Conservation (phyloP, 2,888 invertebrate species). For the Beris morrisii region DNA sequence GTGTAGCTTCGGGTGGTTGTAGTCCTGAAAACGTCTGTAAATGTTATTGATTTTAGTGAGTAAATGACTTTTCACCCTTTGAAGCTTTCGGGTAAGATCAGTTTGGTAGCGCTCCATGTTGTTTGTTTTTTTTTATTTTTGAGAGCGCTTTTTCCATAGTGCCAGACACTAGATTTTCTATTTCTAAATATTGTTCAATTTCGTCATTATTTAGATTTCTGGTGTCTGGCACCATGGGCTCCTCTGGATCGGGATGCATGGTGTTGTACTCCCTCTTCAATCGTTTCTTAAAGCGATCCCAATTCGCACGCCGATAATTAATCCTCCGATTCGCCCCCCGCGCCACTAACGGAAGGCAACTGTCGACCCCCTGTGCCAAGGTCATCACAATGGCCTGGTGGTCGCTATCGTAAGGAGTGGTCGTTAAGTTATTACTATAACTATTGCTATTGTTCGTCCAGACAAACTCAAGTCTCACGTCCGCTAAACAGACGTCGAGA, state of each 20-base stretch:
- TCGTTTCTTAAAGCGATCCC: not conserved
- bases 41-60: constrained; percentile 6
- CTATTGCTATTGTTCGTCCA: too few relatives aligned
- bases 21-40: constrained; percentile 17
- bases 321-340: too few relatives aligned
- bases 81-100: not conserved
- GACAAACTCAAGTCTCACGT: too few relatives aligned
- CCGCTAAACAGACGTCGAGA: too few relatives aligned
- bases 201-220: constrained; percentile 5
- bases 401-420: too few relatives aligned
- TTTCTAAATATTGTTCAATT: constrained; percentile 9
- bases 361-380: too few relatives aligned
- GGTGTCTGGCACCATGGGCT: constrained; percentile 10
- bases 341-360: too few relatives aligned
- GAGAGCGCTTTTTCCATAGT: constrained; percentile 7
- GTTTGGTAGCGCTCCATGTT: constrained; percentile 18
- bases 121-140: constrained; percentile 1
- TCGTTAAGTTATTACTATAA: too few relatives aligned
- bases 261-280: not conserved
- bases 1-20: not conserved
- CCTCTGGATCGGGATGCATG: not conserved
- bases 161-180: not conserved
- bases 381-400: too few relatives aligned
- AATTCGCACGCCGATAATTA: too few relatives aligned
- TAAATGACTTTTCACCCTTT: constrained; percentile 10